A percentile compares a stretch with the other conserved stretches of the same genome.
Conservation (phyloP, 2,888 invertebrate genomes). For the Oligia fasciuncula region DNA sequence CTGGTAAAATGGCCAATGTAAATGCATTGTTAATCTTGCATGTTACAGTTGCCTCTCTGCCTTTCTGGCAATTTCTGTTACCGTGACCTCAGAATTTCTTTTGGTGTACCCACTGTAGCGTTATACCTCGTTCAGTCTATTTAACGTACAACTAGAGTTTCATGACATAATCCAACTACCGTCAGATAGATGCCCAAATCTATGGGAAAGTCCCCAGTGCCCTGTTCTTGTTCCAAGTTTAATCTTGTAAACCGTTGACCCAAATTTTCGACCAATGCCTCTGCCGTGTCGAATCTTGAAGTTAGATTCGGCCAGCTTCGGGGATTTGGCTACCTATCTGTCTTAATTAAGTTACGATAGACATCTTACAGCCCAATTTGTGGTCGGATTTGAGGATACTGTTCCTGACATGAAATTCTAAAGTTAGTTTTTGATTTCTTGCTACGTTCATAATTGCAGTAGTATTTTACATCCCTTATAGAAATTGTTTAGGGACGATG, state of each 20-base stretch:
- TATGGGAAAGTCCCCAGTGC: conserved; percentile 22
- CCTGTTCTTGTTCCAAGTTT: conserved; percentile 48
- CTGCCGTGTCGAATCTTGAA: conserved; percentile 43
- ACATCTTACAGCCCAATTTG: conserved; percentile 22
- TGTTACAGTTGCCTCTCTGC: not conserved
- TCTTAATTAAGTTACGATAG: conserved; percentile 29
- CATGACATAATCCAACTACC: conserved; percentile 16
- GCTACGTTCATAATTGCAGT: not conserved
- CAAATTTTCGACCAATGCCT: conserved; percentile 20
- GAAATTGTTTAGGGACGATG: not conserved
- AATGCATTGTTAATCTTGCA: not conserved
- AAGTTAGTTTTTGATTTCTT: conserved; percentile 8
- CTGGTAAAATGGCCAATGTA: not conserved
- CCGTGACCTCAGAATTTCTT: not conserved
- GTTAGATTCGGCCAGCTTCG: conserved; percentile 26
- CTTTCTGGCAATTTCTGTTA: not conserved
- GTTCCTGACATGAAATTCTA: not conserved
- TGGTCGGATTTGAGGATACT: not conserved
- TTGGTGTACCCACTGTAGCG: not conserved
- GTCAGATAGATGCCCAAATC: not conserved
- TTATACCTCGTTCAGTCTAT: not conserved
- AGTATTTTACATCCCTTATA: not conserved
- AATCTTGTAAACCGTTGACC: conserved; percentile 56
- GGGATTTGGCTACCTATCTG: conserved; percentile 16
- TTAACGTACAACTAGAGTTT: not conserved